Evolutionary conservation across 2,888 invertebrate genomes (phyloP).

Genomic region (Pinctada fucata): DNA sequence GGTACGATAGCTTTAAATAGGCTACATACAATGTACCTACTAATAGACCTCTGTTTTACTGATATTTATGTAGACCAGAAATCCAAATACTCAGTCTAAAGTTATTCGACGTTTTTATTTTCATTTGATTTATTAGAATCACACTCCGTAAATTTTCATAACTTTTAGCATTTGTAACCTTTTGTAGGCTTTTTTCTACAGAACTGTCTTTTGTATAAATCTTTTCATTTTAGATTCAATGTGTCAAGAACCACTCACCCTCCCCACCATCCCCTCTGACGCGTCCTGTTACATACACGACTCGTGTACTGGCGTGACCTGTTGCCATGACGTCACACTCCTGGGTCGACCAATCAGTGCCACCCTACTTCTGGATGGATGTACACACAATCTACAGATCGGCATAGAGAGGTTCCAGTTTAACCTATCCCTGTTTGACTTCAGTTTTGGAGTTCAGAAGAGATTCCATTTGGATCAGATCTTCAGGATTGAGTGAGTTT

Average conservation of each 20-base stretch:
- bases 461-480: conserved; percentile 19
- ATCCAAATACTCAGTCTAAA: too few species aligned
- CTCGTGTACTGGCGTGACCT: conserved; percentile 37
- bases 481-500: conserved; percentile 19
- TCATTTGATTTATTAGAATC: too few species aligned
- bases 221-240: background rate
- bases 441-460: conserved; percentile 17
- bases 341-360: conserved; percentile 17
- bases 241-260: background rate
- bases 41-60: too few species aligned
- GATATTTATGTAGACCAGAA: too few species aligned
- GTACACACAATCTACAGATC: conserved; percentile 8
- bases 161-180: too few species aligned
- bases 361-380: conserved; percentile 9
- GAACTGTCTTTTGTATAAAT: too few species aligned
- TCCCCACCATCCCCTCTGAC: conserved; percentile 14
- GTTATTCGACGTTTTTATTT: too few species aligned
- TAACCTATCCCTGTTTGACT: conserved; percentile 24
- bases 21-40: too few species aligned
- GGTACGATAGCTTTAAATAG: too few species aligned
- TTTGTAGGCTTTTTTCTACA: too few species aligned
- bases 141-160: too few species aligned
- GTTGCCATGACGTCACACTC: conserved; percentile 35
- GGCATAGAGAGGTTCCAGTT: conserved; percentile 36
- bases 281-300: conserved; percentile 37